Evolutionary conservation across 2,113 vertebrate genomes (phyloP).

Genomic region (Azemiops feae): DNA sequence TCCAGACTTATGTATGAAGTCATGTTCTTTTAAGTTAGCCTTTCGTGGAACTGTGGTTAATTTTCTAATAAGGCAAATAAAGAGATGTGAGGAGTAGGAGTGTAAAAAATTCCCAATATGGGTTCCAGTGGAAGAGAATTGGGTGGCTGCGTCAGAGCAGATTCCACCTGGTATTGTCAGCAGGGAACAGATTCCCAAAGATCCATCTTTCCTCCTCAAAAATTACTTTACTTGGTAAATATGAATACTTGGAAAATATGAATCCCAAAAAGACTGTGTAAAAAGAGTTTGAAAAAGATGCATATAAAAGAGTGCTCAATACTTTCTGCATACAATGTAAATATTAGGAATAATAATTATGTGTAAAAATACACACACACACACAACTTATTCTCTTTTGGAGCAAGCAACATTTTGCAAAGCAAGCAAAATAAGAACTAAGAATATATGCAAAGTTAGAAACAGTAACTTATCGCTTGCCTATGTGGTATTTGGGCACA

Average conservation of each 20-base stretch:
- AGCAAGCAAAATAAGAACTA: background rate
- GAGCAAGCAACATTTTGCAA: background rate
- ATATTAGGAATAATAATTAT: background rate
- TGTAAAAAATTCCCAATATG: background rate
- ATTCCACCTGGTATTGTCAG: background rate
- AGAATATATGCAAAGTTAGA: background rate
- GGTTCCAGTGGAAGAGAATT: background rate
- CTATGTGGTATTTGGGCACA: no score
- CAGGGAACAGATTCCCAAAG: background rate
- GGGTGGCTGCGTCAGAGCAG: background rate
- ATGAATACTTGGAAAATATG: background rate
- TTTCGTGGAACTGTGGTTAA: background rate
- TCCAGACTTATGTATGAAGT: background rate
- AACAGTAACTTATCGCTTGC: background rate
- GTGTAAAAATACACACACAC: no score
- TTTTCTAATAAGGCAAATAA: background rate
- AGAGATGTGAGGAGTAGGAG: background rate
- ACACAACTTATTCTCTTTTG: background rate
- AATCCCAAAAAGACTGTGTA: background rate
- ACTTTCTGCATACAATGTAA: background rate
- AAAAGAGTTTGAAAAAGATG: background rate
- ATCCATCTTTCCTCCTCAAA: background rate
- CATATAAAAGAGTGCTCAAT: background rate
- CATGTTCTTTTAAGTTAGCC: background rate
- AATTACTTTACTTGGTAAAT: background rate